phyloP scores from a whole-genome alignment of 2,888 invertebrate species.

The Desoria tigrina region DNA sequence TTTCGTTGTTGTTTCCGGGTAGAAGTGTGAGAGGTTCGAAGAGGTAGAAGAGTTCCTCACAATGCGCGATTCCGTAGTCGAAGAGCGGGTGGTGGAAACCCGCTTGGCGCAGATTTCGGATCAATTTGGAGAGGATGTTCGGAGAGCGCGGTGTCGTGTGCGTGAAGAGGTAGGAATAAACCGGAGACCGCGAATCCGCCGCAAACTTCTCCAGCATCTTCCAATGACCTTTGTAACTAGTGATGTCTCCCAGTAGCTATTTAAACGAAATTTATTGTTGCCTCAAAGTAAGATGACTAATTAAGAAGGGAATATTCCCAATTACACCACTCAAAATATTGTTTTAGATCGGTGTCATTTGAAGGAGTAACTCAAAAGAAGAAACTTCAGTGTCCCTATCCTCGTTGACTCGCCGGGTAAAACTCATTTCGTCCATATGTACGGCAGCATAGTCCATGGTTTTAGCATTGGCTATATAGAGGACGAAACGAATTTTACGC shows the following conservation, averaged over 20 bases:
- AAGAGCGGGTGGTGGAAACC: slow-evolving; percentile 45
- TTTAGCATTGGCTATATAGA: no score
- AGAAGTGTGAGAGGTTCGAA: slow-evolving; percentile 42
- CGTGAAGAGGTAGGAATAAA: slow-evolving; percentile 48
- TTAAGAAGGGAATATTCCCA: background rate
- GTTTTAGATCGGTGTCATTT: no score
- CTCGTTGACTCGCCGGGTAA: no score
- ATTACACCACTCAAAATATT: no score
- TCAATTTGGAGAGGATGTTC: slow-evolving; percentile 20
- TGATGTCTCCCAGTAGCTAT: slow-evolving; percentile 43
- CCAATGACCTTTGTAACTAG: slow-evolving; percentile 41
- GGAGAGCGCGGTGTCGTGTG: slow-evolving; percentile 48
- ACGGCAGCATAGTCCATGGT: no score
- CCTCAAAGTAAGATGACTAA: no score
- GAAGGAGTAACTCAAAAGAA: no score
- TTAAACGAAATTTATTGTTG: no score
- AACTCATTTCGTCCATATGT: no score
- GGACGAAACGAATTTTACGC: no score
- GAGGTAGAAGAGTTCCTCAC: slow-evolving; percentile 47
- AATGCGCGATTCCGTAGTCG: slow-evolving; percentile 44
- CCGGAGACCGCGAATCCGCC: slow-evolving; percentile 25
- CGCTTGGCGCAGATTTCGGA: slow-evolving; percentile 29
- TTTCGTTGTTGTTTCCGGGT: slow-evolving; percentile 17
- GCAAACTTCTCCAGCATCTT: slow-evolving; percentile 48
- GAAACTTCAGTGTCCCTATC: no score